phyloP scores from a whole-genome alignment of 2,797 vertebrate species.

The Ptychobarbus kaznakovi region DNA sequence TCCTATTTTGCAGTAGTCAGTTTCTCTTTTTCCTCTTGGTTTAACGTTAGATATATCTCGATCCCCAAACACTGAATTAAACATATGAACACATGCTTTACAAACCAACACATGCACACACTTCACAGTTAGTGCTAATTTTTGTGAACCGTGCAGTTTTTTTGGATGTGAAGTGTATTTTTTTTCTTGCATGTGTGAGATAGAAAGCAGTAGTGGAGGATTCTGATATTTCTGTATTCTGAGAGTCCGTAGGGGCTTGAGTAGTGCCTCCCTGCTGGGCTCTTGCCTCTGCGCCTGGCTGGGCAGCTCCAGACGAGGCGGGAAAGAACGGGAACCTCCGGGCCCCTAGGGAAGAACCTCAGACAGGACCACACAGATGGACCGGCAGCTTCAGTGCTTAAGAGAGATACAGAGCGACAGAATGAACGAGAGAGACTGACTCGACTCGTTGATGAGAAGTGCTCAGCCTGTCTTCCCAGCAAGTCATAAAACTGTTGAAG shows the following conservation, averaged over 20 bases:
- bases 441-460: slow-evolving; percentile 27
- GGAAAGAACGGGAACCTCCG: slow-evolving; percentile 41
- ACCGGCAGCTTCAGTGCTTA: slow-evolving; percentile 39
- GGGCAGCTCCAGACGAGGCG: slow-evolving; percentile 49
- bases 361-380: slow-evolving; percentile 56
- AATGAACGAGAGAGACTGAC: slow-evolving; percentile 16
- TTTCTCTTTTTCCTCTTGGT: neutral
- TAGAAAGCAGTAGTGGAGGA: slow-evolving; percentile 26
- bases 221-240: slow-evolving; percentile 42
- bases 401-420: slow-evolving; percentile 36
- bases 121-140: slow-evolving; percentile 25
- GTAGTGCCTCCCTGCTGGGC: slow-evolving; percentile 37
- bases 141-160: neutral
- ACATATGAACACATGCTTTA: slow-evolving; percentile 15
- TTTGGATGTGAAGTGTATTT: slow-evolving; percentile 2
- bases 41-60: neutral
- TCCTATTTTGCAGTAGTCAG: neutral
- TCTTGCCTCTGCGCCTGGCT: slow-evolving; percentile 51
- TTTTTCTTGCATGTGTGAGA: slow-evolving; percentile 11
- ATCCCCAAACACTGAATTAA: slow-evolving; percentile 47
- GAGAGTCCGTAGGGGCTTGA: slow-evolving; percentile 38
- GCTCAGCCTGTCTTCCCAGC: neutral
- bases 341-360: slow-evolving; percentile 62
- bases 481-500: neutral
- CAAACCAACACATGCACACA: slow-evolving; percentile 7